Base-by-base conservation (phyloP, 2,888 invertebrate species). In the Drosophila mayaguana region DNA sequence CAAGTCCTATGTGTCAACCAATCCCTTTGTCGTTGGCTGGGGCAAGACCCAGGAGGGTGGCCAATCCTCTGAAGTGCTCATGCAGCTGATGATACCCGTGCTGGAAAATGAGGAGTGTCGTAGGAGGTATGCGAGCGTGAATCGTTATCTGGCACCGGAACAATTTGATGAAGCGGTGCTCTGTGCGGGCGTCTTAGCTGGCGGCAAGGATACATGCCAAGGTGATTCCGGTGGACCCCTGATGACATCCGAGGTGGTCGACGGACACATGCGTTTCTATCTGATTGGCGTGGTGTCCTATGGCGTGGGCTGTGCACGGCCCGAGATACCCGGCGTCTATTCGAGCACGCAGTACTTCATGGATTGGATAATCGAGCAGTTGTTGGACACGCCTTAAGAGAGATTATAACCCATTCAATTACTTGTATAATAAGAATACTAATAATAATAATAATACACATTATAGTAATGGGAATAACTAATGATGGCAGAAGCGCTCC, bases 1-100 rank as follows among this genome's bases (percentile, higher is more conserved):
- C 0, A 94, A 93, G 51, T 93, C 93, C 16, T 96, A 95, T 71
- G 94, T 94, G 1, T 92, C 94, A 45, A 93, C 93, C 66, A 93
- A 91, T 46, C 96, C 96, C 0, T 95, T 96, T 82, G 95, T 97
- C 2, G 96, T 96, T 5, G 98, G 98, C 12, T 93, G 93, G 93
- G 93, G 93, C 28, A 91, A 80, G 72, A 92, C 92, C 0, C 78
- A 83, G 83, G 92, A 92, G 61, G 89, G 88, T 4, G 97, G 97
- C 2, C 94, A 95, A 9, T 93, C 95, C 0, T 95, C 96, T 11
- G 92, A 94, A 0, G 93, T 93, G 3, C 93, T 97, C 5, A 95
- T 95, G 88, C 95, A 96, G 59, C 93, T 96, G 16, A 95, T 96
- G 90, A 91, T 98, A 53, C 96, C 97, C 0, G 94, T 97, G 0